Evolutionary conservation across 2,113 vertebrate species (phyloP), one percentile per base, ranked within the genome.

Genomic region (Lophius piscatorius): DNA sequence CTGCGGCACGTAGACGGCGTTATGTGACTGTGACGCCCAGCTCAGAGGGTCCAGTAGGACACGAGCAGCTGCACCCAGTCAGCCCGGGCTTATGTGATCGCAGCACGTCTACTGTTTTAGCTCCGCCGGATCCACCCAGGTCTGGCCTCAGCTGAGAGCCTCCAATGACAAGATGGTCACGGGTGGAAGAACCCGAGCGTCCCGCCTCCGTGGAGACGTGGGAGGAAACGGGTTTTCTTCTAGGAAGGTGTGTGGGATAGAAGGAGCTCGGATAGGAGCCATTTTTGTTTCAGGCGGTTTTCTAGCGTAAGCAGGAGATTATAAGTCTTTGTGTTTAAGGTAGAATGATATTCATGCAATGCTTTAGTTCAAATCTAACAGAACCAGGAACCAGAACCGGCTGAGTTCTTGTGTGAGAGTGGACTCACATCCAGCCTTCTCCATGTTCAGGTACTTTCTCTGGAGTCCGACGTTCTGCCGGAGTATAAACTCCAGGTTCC

Each of bases 401-500:
- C n/a, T 3, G 29, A 13, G 14, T 26, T 59, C 2, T 26, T 18
- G n/a, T 20, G 2, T 40, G 21, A 51, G 13, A 50, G 18, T 49
- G 4, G n/a, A 17, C 40, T 34, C 17, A 48, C 50, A 54, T 21
- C 7, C 23, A 47, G 14, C 3, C 33, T 70, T 75, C 17, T 62
- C 44, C 48, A 3, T 65, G 16, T 35, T 36, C 76, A 99, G 96
- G 96, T 96, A 18, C 90, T 99, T 67, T 98, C 96, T 58, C 80
- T 98, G 83, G 95, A 96, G 0, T 94, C 94, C 0, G 95, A 96
- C 0, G 95, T 98, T 4, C 92, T 95, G 13, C 96, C 96, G 0
- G 95, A 96, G 78, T 94, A 97, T 60, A 96, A 99, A 82, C 91
- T 98, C 50, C 93, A 98, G 82, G 93, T 92, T 0, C 93, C 95